Base-by-base conservation (phyloP, 2,888 invertebrate genomes). In the Zaprionus lineosus region DNA sequence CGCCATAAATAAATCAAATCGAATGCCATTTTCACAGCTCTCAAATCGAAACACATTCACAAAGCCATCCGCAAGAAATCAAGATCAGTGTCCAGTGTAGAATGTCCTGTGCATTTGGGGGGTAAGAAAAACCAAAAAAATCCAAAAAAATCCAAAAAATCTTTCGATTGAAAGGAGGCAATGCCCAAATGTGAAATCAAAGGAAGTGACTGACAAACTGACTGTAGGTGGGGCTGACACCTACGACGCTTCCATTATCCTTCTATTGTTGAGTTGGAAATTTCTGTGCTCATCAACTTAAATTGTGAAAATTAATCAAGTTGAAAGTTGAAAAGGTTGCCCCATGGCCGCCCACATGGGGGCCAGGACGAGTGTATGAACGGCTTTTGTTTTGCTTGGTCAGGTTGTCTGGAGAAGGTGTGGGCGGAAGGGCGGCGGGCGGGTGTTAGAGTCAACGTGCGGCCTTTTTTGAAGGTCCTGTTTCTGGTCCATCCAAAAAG, bases 241-340 rank as follows among this genome's bases (percentile, higher is more conserved):
- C 5, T 43, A 36, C 31, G 51, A 24, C 41, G 52, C 56, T 44
- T n/a, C n/a, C n/a, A n/a, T n/a, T n/a, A n/a, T n/a, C n/a, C n/a
- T 51, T 8, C 37, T 39, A 74, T 60, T 74, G 59, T 79, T 62
- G 46, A n/a, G 37, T 61, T 61, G 51, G 18, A 52, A 75, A 69
- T 65, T 62, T 58, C 48, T 36, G 41, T 60, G 70, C 78, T 82
- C 79, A 79, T 84, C 74, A 77, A 75, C 59, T 73, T 67, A 84
- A 82, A 81, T 77, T 74, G 69, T 74, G 74, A 87, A 76, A 87
- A 82, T 87, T 82, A 86, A 87, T 87, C 84, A 86, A 79, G 82
- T 79, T 72, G 68, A 86, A 86, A 79, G 82, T 79, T 72, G 68
- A 86, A 83, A 84, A 87, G 77, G 76, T 83, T 69, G 58, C 24